Evolutionary conservation across 2,888 invertebrate genomes (phyloP).

Genomic region (Himalopsyche anomala): DNA sequence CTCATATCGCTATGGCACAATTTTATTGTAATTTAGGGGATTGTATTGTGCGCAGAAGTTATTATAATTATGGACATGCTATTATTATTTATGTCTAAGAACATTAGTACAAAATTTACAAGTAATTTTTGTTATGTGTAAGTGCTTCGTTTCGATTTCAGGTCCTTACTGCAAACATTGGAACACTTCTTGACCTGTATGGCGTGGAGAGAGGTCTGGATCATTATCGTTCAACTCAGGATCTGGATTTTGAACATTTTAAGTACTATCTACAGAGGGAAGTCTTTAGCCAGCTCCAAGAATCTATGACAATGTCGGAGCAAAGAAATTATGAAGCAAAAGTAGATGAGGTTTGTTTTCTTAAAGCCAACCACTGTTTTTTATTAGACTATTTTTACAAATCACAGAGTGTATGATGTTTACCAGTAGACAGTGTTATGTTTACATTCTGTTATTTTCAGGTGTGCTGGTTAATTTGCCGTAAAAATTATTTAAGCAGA

Average conservation of each 20-base stretch:
- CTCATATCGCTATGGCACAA: no score
- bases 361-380: neutral
- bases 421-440: no score
- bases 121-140: neutral
- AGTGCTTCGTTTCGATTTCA: constrained; percentile 69
- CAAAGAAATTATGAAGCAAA: constrained; percentile 80
- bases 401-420: no score
- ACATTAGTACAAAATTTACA: no score
- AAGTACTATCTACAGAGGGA: constrained; percentile 86
- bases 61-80: no score
- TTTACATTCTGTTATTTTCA: constrained; percentile 66
- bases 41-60: no score
- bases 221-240: constrained; percentile 83
- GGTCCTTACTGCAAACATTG: constrained; percentile 90
- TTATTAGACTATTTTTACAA: no score
- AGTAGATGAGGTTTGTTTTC: constrained; percentile 80
- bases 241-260: constrained; percentile 85
- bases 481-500: constrained; percentile 79
- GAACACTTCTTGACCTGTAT: constrained; percentile 85
- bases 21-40: no score
- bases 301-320: constrained; percentile 77
- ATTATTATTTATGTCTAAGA: no score
- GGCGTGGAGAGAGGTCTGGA: constrained; percentile 88
- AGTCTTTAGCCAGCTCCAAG: constrained; percentile 82
- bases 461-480: constrained; percentile 89